Conservation (phyloP, 2,797 vertebrate genomes). For the Clarias fuscus region DNA sequence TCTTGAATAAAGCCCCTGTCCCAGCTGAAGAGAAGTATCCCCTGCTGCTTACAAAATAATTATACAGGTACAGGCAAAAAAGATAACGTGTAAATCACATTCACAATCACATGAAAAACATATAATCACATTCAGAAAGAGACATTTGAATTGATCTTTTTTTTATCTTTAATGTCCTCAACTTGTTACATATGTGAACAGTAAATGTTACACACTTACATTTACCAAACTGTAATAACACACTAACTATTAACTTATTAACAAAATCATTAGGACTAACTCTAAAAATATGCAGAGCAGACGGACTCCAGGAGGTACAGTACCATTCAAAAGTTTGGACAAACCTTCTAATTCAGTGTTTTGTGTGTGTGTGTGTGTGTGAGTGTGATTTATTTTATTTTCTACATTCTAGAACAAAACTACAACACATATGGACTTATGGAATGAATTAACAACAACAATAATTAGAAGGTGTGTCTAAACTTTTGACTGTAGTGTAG, state of each 20-base stretch:
- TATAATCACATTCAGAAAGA: neutral
- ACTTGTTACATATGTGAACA: neutral
- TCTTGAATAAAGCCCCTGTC: neutral
- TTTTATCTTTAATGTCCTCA: neutral
- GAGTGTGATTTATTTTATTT: too few species aligned
- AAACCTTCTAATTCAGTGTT: too few species aligned
- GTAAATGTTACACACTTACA: neutral
- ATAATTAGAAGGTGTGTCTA: too few species aligned
- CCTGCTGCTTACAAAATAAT: neutral
- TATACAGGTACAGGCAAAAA: neutral
- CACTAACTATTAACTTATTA: neutral
- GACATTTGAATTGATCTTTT: neutral
- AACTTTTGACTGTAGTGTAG: too few species aligned
- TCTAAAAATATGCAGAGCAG: conserved; percentile 6
- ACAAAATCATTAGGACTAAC: neutral
- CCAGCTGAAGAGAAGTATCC: neutral
- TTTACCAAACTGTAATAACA: neutral
- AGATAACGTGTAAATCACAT: too few species aligned
- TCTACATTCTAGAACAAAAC: too few species aligned
- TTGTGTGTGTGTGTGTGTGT: too few species aligned
- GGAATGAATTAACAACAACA: too few species aligned
- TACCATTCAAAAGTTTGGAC: too few species aligned
- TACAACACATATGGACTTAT: too few species aligned
- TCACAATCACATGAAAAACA: neutral
- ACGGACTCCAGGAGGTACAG: neutral